Conservation (phyloP, 2,888 invertebrate species). For the Cephalotes varians region DNA sequence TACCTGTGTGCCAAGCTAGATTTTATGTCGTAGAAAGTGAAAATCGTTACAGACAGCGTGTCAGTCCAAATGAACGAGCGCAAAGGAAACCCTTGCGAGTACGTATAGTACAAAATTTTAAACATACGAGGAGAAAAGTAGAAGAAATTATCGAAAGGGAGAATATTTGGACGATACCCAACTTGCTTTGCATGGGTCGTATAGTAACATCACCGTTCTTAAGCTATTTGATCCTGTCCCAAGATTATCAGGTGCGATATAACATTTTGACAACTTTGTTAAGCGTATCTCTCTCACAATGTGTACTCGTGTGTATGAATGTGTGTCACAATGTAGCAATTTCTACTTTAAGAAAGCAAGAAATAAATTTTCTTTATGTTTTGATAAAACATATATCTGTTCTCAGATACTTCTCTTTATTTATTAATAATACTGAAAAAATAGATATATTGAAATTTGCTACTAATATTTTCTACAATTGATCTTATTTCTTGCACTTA, state of each 20-base stretch:
- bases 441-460: neutral
- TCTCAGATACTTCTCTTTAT: neutral
- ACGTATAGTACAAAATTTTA: constrained; percentile 79
- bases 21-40: constrained; percentile 75
- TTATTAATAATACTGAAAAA: neutral
- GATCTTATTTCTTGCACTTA: neutral
- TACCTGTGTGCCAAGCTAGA: constrained; percentile 68
- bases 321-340: neutral
- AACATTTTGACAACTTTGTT: neutral
- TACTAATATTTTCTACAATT: neutral
- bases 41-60: constrained; percentile 70
- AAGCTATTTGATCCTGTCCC: constrained; percentile 94
- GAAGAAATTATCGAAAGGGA: constrained; percentile 93
- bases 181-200: constrained; percentile 94
- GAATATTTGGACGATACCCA: constrained; percentile 97
- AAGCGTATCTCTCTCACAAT: constrained; percentile 1
- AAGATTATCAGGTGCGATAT: constrained; percentile 89
- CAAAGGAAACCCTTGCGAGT: constrained; percentile 77
- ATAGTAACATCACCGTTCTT: constrained; percentile 95
- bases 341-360: neutral
- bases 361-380: neutral
- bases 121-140: constrained; percentile 88
- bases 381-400: neutral
- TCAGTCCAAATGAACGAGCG: constrained; percentile 66
- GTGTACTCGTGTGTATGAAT: neutral